These are phyloP conservation scores for Phainopepla nitens DNA, from an alignment of 2,113 vertebrate genomes.

Conservation along the genomic window DNA sequence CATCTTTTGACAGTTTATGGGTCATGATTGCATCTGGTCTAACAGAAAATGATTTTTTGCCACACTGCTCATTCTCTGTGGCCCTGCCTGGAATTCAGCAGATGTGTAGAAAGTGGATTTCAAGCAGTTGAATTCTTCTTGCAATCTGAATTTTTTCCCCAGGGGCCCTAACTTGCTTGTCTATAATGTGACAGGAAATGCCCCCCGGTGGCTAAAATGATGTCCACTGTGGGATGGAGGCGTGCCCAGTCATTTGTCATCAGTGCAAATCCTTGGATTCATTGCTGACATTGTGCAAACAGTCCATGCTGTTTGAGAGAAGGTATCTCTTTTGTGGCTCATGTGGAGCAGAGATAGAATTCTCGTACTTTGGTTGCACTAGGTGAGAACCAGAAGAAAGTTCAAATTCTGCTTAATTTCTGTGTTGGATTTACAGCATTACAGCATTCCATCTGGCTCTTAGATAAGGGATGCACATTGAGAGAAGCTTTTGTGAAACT, in stretches of 20 bases:
- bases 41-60: background rate
- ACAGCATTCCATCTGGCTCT: background rate
- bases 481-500: background rate
- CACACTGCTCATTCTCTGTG: background rate
- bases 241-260: background rate
- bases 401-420: background rate
- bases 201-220: background rate
- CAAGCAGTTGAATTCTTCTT: background rate
- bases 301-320: background rate
- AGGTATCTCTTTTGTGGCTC: background rate
- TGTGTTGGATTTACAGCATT: background rate
- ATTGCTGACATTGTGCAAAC: background rate
- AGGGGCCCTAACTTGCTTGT: background rate
- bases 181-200: background rate
- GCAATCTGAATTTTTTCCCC: background rate
- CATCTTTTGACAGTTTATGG: background rate
- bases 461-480: background rate
- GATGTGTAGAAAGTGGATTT: background rate
- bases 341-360: background rate
- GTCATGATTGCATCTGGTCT: background rate
- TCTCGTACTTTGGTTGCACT: background rate
- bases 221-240: background rate
- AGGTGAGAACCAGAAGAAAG: background rate
- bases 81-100: background rate
- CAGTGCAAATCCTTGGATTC: background rate